Evolutionary conservation across 2,113 vertebrate genomes (phyloP), one percentile per base, ranked within the genome.

Genomic region (Spermophilus dauricus): DNA sequence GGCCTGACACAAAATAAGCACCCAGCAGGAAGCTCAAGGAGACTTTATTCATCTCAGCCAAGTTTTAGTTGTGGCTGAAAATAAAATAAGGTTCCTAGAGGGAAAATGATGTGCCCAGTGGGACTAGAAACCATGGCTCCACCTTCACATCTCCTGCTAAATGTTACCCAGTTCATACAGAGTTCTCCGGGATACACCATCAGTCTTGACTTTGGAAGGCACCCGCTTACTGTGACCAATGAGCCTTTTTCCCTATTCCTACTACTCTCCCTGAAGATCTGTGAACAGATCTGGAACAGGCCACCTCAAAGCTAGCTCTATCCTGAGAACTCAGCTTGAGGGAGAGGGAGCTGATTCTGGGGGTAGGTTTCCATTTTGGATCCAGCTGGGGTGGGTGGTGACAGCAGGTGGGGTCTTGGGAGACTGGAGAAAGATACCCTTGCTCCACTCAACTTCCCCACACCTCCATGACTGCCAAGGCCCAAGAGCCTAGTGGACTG

Each of bases 341-440:
- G 70, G 6, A 73, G 51, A 81, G 13, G 48, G 26, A 53, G 10
- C n/a, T 26, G 72, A 30, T n/a, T 45, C 69, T 18, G 81, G 86
- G 65, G 86, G 82, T 92, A 89, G 69, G 37, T 94, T 96, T 97
- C 63, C 61, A 86, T 78, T 94, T 91, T 96, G 77, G 85, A 85
- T 81, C 51, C 42, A 92, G 48, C 67, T 81, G 51, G 20, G 48
- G 65, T 77, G 70, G 69, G n/a, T 63, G 45, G 70, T 86, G 45
- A 67, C 26, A 70, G 56, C 70, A 95, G 73, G 45, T 78, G 9
- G 17, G 78, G 76, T 45, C 70, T 89, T 22, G 58, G 69, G 32
- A 70, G 56, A 45, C n/a, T 95, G 61, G 75, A n/a, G 5, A 53
- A 72, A 96, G 82, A 91, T 22, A 86, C 65, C 92, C 75, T 89